Conservation (phyloP, 2,113 vertebrate species). For the Sebastes schlegelii region DNA sequence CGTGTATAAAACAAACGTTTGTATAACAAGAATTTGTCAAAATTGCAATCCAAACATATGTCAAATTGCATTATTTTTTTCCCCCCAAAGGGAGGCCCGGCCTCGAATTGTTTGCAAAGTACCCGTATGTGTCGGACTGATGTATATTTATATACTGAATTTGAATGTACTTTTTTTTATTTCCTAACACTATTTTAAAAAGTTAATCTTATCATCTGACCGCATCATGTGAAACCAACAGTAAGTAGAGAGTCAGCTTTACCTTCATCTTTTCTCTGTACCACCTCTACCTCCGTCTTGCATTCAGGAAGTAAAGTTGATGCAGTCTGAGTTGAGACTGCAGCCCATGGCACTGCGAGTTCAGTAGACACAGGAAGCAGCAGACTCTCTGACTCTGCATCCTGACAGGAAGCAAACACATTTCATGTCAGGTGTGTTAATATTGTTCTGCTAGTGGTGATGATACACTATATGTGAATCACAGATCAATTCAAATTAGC, state of each 20-base stretch:
- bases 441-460: too few relatives aligned
- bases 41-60: too few relatives aligned
- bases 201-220: background rate
- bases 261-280: background rate
- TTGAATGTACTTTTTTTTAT: background rate
- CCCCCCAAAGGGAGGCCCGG: too few relatives aligned
- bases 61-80: too few relatives aligned
- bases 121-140: too few relatives aligned
- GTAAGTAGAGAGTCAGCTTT: background rate
- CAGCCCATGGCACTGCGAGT: fast-evolving
- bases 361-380: conserved; percentile 20
- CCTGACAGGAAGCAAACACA: conserved; percentile 47
- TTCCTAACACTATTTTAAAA: background rate
- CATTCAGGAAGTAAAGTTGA: background rate
- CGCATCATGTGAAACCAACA: background rate
- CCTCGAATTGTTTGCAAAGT: too few relatives aligned
- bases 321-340: background rate
- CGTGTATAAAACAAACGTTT: too few relatives aligned
- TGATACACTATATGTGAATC: background rate
- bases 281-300: background rate
- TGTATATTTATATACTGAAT: background rate
- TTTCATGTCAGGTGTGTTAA: background rate
- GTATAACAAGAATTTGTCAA: too few relatives aligned
- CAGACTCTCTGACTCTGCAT: conserved; percentile 66
- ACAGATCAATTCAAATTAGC: background rate